Conservation (phyloP, 2,113 vertebrate genomes). For the Rhea pennata region DNA sequence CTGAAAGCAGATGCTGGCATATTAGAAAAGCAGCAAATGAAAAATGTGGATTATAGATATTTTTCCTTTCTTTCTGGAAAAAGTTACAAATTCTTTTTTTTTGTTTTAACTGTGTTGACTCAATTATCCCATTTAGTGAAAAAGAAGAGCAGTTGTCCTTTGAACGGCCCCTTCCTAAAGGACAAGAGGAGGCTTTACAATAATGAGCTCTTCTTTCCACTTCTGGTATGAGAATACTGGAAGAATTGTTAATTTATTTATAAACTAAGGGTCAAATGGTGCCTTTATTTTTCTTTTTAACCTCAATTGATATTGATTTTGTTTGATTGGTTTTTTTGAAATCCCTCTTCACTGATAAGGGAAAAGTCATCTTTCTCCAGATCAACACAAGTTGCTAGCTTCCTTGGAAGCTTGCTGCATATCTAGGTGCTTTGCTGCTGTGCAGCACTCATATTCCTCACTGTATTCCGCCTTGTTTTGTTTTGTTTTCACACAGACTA, state of each 20-base stretch:
- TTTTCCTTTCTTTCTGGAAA: neutral
- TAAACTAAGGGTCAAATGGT: neutral
- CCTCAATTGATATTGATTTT: neutral
- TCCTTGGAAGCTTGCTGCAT: neutral
- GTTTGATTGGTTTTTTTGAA: neutral
- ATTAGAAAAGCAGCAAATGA: neutral
- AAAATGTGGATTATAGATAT: neutral
- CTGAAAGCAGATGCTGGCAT: neutral
- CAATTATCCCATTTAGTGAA: neutral
- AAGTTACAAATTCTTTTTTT: neutral
- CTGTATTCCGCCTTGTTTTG: neutral
- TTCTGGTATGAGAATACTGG: neutral
- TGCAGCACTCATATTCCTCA: neutral
- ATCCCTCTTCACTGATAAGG: neutral
- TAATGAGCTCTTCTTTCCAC: neutral
- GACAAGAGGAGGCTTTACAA: neutral
- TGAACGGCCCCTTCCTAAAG: neutral
- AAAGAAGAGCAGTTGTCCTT: neutral
- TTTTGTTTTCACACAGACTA: neutral
- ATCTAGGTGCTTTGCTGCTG: slow-evolving; percentile 30
- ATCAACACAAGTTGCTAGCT: neutral
- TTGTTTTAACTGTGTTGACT: neutral
- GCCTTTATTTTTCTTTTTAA: neutral
- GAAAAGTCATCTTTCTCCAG: neutral
- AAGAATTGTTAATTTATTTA: neutral